These are phyloP conservation scores for Andrena dorsata DNA, from an alignment of 2,888 invertebrate species.

Conservation along the genomic window DNA sequence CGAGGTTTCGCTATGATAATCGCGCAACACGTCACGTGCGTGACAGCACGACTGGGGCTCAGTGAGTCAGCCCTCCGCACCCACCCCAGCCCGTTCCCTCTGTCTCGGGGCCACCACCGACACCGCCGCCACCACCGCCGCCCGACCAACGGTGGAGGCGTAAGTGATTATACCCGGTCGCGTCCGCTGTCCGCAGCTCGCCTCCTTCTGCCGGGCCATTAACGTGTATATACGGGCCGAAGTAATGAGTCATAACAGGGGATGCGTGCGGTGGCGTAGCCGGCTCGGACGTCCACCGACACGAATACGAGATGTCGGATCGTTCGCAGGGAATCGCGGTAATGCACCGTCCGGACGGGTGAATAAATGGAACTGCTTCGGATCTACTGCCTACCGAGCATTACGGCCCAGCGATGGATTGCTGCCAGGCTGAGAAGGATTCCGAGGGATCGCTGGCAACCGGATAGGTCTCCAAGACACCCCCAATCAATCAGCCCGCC, in stretches of 20 bases:
- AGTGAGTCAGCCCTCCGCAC: conserved; percentile 62
- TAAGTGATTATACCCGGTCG: conserved; percentile 68
- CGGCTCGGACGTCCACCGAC: conserved; percentile 28
- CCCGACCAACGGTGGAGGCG: conserved; percentile 41
- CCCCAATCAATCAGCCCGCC: too few relatives aligned
- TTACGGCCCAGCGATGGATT: neutral
- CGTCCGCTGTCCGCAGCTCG: conserved; percentile 53
- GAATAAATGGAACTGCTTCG: conserved; percentile 20
- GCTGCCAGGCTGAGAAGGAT: neutral
- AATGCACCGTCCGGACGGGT: conserved; percentile 5
- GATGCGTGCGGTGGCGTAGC: conserved; percentile 50
- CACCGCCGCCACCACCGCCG: conserved; percentile 23
- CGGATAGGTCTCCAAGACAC: neutral
- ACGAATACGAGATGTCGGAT: conserved; percentile 50
- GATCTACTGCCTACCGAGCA: neutral
- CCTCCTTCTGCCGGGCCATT: conserved; percentile 64
- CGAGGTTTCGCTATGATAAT: conserved; percentile 71
- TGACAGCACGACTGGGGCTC: conserved; percentile 60
- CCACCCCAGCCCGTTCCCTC: conserved; percentile 5
- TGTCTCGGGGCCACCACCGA: conserved; percentile 23
- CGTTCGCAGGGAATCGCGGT: conserved; percentile 43
- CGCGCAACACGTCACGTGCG: conserved; percentile 67
- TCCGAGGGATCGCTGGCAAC: neutral
- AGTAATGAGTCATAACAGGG: conserved; percentile 67
- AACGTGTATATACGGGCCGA: conserved; percentile 54